Base-by-base conservation (phyloP, 2,888 invertebrate genomes). In the Oscheius sp. region DNA sequence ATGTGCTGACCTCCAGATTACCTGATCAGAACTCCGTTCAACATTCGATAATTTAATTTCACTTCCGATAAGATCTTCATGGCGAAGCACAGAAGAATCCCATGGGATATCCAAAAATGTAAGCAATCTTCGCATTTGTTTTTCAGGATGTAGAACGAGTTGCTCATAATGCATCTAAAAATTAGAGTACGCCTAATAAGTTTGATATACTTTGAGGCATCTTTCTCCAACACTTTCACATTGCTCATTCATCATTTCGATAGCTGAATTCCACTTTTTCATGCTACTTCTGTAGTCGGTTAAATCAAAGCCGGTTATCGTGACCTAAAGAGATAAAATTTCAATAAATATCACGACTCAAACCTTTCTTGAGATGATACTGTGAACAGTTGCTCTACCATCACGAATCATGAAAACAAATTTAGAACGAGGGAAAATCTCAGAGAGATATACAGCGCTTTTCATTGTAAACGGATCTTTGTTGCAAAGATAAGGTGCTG, bases 391-490 rank as follows among this genome's bases (percentile, higher is more conserved):
- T 77, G 98, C 99, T 79, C 99, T 92, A 29, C 98, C 98, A 90
- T 99, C 99, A 79, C 99, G 93, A 55, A 81, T 66, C 81, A 81
- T 81, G 90, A 98, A 94, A 85, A 99, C 92, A 91, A 96, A 99
- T 91, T 97, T 97, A 74, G 96, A 94, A 89, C 96, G 95, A 58
- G 99, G 98, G 91, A 99, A 99, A 76, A 99, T 91, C 89, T 95
- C 94, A 79, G 94, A 92, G 86, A 99, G 93, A 90, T 95, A 98
- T 69, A 93, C 93, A 88, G 96, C 96, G 92, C 96, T 96, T 91
- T 97, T 97, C 84, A 99, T 92, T 73, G 96, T 96, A 83, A 99
- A 93, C 68, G 99, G 99, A 91, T 99, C 99, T 91, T 99, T 99
- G 92, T 99, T 99, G 91, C 99, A 99, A 78, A 98, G 92, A 68